A percentile compares a stretch with the other conserved stretches of the same genome.
These are phyloP conservation scores for Rhinophrynus dorsalis DNA, from an alignment of 2,797 vertebrate genomes.

Conservation along the genomic window DNA sequence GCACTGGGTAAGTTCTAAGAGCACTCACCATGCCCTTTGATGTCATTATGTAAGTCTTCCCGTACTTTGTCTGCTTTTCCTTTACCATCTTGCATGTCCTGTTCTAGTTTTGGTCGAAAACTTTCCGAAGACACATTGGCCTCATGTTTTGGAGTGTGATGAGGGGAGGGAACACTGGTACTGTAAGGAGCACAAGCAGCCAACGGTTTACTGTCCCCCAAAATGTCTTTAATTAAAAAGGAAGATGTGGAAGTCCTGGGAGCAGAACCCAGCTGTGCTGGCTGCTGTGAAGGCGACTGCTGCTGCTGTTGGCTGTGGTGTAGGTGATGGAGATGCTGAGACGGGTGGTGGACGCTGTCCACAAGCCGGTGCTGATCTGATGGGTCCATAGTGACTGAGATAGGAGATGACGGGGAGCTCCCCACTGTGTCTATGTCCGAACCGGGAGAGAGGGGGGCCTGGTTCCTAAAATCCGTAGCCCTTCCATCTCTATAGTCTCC, in stretches of 20 bases:
- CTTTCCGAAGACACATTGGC: conserved; percentile 79
- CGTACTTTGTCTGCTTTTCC: conserved; percentile 86
- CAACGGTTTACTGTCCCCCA: conserved; percentile 96
- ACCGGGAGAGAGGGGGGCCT: conserved; percentile 88
- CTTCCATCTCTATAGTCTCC: conserved; percentile 88
- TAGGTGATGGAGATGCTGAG: conserved; percentile 68
- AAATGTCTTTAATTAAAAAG: conserved; percentile 97
- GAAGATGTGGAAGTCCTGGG: conserved; percentile 95
- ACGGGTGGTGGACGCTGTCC: conserved; percentile 81
- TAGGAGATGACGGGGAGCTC: conserved; percentile 91
- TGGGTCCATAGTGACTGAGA: conserved; percentile 92
- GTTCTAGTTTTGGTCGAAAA: conserved; percentile 93
- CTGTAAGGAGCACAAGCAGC: conserved; percentile 97
- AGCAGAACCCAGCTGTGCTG: conserved; percentile 81
- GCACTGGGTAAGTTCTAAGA: too few species aligned
- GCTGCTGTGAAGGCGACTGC: conserved; percentile 65
- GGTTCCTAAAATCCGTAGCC: conserved; percentile 88
- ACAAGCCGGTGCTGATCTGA: conserved; percentile 80
- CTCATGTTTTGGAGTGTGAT: conserved; percentile 90
- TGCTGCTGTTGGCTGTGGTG: conserved; percentile 62
- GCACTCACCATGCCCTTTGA: conserved; percentile 93
- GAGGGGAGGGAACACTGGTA: conserved; percentile 88
- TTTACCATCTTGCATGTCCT: conserved; percentile 79
- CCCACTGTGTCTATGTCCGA: conserved; percentile 97
- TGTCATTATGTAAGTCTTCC: conserved; percentile 85